Evolutionary conservation across 1,140 invertebrate genomes (phyloP).

Genomic region (Heliconius eleuchia): DNA sequence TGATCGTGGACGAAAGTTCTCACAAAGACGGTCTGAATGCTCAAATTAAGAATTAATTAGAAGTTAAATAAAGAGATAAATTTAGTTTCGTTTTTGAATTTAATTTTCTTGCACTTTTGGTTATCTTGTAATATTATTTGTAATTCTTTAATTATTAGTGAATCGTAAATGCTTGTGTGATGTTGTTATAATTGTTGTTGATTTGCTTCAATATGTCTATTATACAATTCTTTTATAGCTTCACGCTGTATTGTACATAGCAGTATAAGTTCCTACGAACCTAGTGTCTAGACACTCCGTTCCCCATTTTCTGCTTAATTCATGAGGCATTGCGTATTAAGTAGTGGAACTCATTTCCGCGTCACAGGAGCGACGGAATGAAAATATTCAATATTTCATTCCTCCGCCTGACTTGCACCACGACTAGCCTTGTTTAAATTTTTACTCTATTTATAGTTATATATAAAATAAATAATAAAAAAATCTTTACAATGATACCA

Average conservation of each 20-base stretch:
- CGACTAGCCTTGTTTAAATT: not conserved
- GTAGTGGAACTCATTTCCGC: too few species aligned
- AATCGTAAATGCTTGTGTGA: constrained; percentile 41
- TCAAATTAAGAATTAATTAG: constrained; percentile 55
- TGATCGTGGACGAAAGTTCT: constrained; percentile 58
- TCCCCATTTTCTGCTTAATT: too few species aligned
- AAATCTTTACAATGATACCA: not conserved
- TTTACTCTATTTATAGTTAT: not conserved
- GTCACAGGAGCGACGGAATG: too few species aligned
- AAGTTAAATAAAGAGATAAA: constrained; percentile 70
- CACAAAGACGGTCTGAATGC: constrained; percentile 62
- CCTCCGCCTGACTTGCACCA: too few species aligned
- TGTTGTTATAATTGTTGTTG: constrained; percentile 63
- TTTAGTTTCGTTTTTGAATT: constrained; percentile 37
- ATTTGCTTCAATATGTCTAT: constrained; percentile 32
- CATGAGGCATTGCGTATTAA: too few species aligned
- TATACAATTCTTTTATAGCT: too few species aligned
- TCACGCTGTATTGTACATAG: too few species aligned
- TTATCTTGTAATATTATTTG: not conserved
- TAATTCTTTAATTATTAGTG: constrained; percentile 33
- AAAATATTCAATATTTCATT: too few species aligned
- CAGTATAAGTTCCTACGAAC: too few species aligned
- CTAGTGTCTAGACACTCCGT: not conserved
- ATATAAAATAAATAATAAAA: not conserved
- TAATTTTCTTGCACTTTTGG: not conserved